Percentiles rank a stretch among this genome's conserved stretches.
phyloP scores from a whole-genome alignment of 2,797 vertebrate genomes.

The Eulemur mongoz region DNA sequence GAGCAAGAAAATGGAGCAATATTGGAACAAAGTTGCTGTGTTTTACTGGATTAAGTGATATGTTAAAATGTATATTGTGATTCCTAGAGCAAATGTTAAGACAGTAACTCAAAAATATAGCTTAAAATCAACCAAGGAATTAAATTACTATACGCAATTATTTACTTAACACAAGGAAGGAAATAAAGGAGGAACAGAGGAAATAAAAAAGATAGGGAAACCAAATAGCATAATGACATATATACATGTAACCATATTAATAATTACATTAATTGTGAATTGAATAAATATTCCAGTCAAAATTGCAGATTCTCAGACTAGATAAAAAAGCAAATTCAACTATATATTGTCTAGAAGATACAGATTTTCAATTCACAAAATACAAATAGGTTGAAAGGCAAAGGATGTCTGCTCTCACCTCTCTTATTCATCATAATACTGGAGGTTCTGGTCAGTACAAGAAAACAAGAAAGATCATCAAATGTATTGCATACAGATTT shows the following conservation, averaged over 20 bases:
- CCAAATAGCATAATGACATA: neutral
- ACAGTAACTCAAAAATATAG: neutral
- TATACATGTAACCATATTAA: neutral
- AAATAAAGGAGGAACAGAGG: neutral
- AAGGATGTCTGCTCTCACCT: neutral
- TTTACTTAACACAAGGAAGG: neutral
- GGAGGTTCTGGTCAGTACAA: neutral
- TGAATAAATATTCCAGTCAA: neutral
- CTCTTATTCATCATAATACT: neutral
- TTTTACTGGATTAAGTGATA: conserved; percentile 10
- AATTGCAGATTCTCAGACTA: neutral
- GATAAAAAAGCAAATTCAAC: neutral
- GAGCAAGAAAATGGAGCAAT: neutral
- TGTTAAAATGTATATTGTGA: neutral
- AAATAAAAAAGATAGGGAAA: neutral
- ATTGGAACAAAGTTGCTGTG: neutral
- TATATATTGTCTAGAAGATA: neutral
- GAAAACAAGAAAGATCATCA: neutral
- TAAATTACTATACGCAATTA: conserved; percentile 15
- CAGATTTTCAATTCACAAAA: neutral
- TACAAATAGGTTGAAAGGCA: neutral
- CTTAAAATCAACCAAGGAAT: neutral
- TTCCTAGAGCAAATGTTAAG: conserved; percentile 18
- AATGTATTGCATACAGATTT: neutral
- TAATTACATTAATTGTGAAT: neutral